Conservation (phyloP, 2,113 vertebrate species). For the Ammodytes dubius region DNA sequence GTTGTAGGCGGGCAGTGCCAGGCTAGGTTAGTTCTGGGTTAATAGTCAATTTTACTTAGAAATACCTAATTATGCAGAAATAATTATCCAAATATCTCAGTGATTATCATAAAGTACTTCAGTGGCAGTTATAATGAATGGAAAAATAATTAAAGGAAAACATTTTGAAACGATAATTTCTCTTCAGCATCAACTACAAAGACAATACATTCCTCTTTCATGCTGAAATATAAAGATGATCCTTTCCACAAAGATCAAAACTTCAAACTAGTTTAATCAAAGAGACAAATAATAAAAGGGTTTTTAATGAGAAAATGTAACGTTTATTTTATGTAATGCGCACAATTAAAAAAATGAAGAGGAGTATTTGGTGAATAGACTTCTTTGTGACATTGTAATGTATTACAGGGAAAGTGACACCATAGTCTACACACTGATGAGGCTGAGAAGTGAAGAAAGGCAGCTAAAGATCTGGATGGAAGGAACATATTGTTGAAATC, state of each 20-base stretch:
- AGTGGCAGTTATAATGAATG: neutral
- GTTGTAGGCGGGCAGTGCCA: no score
- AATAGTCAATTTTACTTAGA: no score
- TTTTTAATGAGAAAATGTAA: slow-evolving; percentile 4
- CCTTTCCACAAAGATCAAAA: neutral
- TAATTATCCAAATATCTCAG: neutral
- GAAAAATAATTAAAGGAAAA: neutral
- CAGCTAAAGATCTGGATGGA: neutral
- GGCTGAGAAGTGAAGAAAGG: neutral
- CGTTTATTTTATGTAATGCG: neutral
- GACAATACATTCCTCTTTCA: neutral
- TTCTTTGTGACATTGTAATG: neutral
- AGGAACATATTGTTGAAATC: slow-evolving; percentile 1
- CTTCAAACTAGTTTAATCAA: neutral
- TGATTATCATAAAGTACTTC: neutral
- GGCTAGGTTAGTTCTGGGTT: no score
- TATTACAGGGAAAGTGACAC: neutral
- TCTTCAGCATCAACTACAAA: neutral
- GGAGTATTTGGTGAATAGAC: slow-evolving; percentile 1
- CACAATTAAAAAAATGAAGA: slow-evolving; percentile 9
- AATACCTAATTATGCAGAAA: neutral
- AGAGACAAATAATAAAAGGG: neutral
- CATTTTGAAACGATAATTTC: neutral
- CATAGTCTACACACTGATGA: neutral
- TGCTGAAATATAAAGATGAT: neutral